Base-by-base conservation (phyloP, 2,797 vertebrate genomes). In the Pitangus sulphuratus region DNA sequence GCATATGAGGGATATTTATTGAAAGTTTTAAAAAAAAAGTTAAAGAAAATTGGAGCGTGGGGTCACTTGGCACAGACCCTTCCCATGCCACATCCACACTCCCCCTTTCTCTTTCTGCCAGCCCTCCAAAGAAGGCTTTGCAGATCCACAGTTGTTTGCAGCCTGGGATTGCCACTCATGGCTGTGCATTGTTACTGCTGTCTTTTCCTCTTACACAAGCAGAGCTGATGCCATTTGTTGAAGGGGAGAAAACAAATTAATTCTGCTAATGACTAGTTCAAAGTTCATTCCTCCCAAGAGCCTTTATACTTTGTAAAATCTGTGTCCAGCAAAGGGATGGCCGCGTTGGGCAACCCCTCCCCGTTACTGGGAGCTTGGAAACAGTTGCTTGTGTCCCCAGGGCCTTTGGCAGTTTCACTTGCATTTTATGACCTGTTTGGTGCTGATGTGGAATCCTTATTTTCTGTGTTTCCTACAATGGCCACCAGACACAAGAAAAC, bases 281-380 rank as follows among this genome's bases (percentile, higher is more conserved):
- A 70, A 81, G 19, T 57, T 51, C 2, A 2, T 45, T 62, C 56
- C 15, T 85, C 3, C 3, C 58, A 68, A 22, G 15, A 50, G 26
- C 3, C 44, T 80, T 84, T 69, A 6, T 40, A 22, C 30, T 87
- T 66, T 39, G 12, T 53, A 53, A 89, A 87, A 71, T 48, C 45
- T 16, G 5, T 7, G 26, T 61, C 25, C 15, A 53, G 39, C 37
- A 44, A 94, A 93, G 39, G 60, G 18, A 22, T 78, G 71, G 17
- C 19, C 1, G 0, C 2, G 2, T 28, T 0, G 4, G 66, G n/a
- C n/a, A 65, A 3, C 16, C 7, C 58, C 28, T 65, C 12, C 37
- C 57, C 17, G 4, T 45, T 10, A 18, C 19, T 22, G 20, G 20
- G 28, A 84, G 64, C 18, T 12, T 2, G 14, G 62, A 35, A 81